Evolutionary conservation across 2,113 vertebrate genomes (phyloP), one percentile per base, ranked within the genome.

Genomic region (Cinclus cinclus): DNA sequence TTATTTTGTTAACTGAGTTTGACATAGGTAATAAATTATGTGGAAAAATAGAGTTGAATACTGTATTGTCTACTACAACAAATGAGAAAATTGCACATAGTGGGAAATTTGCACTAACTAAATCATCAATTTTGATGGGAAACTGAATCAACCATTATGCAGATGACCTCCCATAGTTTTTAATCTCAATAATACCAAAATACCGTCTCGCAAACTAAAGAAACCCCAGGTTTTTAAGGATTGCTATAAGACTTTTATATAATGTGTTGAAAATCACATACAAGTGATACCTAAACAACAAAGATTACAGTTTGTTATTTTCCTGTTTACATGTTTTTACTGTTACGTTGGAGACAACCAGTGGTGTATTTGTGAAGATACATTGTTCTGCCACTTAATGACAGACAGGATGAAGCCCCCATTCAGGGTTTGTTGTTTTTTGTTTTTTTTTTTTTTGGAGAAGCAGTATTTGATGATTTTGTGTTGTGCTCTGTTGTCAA

Each of bases 1-100:
- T 95, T 87, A 21, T 90, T 83, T 90, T 81, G 56, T 71, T 94
- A 92, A 94, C 75, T 86, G 77, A 93, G 8, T 75, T 90, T 58
- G 42, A 41, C 73, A 53, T 86, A 94, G 59, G 56, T 67, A 41
- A 47, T 65, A 83, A 85, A 79, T 77, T 41, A 28, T 21, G 25
- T 59, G 55, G 41, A 33, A 71, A 42, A 7, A 20, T 14, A 60
- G 13, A 78, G 17, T 9, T 68, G 44, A 68, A 68, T 87, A 59
- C 64, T 76, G 10, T 58, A 33, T 83, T 65, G 53, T 87, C 53
- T 86, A 17, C n/a, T 87, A 44, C 19, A 56, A 11, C 24, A 55
- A 42, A 47, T 1, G 12, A 28, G 49, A 60, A 78, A 81, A 71
- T 75, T 59, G 77, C 50, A 85, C 60, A 37, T 13, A 65, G 15